These are phyloP conservation scores for Buathra laborator DNA, from an alignment of 2,888 invertebrate genomes.

Conservation along the genomic window DNA sequence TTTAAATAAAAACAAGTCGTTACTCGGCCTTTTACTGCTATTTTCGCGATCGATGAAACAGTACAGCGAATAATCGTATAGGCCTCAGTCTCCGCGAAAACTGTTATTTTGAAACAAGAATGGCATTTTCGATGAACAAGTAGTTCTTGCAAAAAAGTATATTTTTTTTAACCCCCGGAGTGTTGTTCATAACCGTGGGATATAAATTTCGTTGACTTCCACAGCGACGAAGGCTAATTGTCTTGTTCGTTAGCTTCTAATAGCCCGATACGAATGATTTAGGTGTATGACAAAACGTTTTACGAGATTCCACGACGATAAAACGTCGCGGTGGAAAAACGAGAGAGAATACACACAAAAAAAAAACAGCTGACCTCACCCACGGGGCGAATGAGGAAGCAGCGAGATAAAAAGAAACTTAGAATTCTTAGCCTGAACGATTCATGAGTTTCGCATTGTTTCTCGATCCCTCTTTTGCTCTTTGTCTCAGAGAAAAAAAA, in stretches of 20 bases:
- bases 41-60: no score
- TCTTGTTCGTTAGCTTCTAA: conserved; percentile 40
- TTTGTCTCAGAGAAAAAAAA: neutral
- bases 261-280: conserved; percentile 52
- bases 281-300: conserved; percentile 45
- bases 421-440: neutral
- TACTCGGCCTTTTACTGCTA: no score
- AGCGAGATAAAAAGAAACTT: neutral
- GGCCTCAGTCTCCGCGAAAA: no score
- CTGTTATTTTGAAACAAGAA: no score
- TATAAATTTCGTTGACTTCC: conserved; percentile 20
- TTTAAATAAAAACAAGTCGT: no score
- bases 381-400: neutral
- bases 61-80: no score
- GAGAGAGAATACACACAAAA: neutral
- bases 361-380: conserved; percentile 11
- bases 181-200: no score
- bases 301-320: conserved; percentile 12
- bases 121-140: no score
- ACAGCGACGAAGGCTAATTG: conserved; percentile 44
- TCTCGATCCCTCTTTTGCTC: neutral
- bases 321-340: conserved; percentile 11
- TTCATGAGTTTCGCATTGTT: neutral
- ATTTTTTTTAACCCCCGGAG: no score
- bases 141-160: no score